phyloP scores from a whole-genome alignment of 2,888 invertebrate species.

The Patella caerulea region DNA sequence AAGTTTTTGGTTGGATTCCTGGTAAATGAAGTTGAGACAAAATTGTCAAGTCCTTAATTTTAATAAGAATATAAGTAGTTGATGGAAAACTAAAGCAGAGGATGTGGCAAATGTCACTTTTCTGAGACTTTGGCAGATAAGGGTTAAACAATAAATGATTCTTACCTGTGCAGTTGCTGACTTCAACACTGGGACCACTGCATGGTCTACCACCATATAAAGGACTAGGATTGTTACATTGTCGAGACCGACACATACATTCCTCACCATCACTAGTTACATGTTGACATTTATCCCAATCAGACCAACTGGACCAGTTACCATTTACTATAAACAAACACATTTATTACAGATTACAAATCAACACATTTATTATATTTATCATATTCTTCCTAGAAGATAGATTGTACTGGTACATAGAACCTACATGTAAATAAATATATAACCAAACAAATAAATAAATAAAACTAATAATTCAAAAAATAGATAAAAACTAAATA shows the following conservation, averaged over 20 bases:
- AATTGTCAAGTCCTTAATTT: too few species aligned
- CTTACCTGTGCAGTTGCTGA: slow-evolving; percentile 70
- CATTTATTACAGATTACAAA: background rate
- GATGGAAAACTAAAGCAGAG: background rate
- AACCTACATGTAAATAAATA: too few species aligned
- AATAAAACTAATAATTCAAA: too few species aligned
- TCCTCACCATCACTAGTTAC: slow-evolving; percentile 72
- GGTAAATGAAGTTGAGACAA: too few species aligned
- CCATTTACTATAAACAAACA: slow-evolving; percentile 60
- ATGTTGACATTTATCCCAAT: slow-evolving; percentile 86
- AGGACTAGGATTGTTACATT: slow-evolving; percentile 88
- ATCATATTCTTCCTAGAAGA: too few species aligned
- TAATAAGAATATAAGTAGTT: background rate
- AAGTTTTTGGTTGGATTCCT: background rate
- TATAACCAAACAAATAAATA: too few species aligned
- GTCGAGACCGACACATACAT: slow-evolving; percentile 85
- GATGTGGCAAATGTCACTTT: background rate
- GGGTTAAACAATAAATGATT: background rate
- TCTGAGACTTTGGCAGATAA: background rate
- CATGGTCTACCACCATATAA: slow-evolving; percentile 83
- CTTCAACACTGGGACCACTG: slow-evolving; percentile 73
- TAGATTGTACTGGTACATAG: too few species aligned
- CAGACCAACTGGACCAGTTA: slow-evolving; percentile 87
- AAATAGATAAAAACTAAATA: too few species aligned
- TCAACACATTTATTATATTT: too few species aligned